phyloP scores from a whole-genome alignment of 2,888 invertebrate genomes.

The Dinocampus coccinellae region DNA sequence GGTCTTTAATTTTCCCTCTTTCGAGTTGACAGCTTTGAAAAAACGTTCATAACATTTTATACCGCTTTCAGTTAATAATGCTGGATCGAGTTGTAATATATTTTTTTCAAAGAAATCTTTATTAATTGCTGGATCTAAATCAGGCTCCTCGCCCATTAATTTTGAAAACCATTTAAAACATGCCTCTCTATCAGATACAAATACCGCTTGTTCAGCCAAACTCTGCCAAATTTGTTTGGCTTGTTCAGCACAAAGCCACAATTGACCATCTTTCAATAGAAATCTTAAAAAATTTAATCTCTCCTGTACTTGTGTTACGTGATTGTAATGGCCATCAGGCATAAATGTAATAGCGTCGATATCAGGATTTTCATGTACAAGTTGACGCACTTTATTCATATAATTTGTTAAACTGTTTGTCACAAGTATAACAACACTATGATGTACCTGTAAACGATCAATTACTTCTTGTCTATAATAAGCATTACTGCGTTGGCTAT shows the following conservation, averaged over 20 bases:
- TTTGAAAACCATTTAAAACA: constrained; percentile 99
- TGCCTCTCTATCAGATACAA: constrained; percentile 92
- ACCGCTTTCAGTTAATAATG: constrained; percentile 92
- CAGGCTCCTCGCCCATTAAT: constrained; percentile 96
- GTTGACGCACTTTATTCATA: constrained; percentile 85
- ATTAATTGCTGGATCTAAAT: constrained; percentile 95
- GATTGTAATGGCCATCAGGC: constrained; percentile 92
- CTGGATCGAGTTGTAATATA: constrained; percentile 91
- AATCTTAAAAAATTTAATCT: constrained; percentile 93
- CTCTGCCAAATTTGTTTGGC: constrained; percentile 98
- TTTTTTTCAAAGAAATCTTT: constrained; percentile 96
- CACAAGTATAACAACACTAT: constrained; percentile 93
- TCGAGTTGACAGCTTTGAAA: constrained; percentile 95
- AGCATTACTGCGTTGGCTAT: constrained; percentile 74
- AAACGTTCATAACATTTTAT: constrained; percentile 92
- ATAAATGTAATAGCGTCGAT: constrained; percentile 84
- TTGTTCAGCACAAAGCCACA: constrained; percentile 97
- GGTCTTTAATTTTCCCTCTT: constrained; percentile 91
- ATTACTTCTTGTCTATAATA: constrained; percentile 83
- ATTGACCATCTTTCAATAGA: constrained; percentile 93
- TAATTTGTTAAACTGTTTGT: constrained; percentile 92
- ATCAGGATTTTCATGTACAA: constrained; percentile 79
- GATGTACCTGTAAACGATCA: constrained; percentile 90
- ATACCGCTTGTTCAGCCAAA: constrained; percentile 93
- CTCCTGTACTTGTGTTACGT: constrained; percentile 93